Percentiles rank a stretch among this genome's conserved stretches.
These are phyloP conservation scores for Crossaster papposus DNA, from an alignment of 53 echinoderm and acorn worm species.

Conservation along the genomic window DNA sequence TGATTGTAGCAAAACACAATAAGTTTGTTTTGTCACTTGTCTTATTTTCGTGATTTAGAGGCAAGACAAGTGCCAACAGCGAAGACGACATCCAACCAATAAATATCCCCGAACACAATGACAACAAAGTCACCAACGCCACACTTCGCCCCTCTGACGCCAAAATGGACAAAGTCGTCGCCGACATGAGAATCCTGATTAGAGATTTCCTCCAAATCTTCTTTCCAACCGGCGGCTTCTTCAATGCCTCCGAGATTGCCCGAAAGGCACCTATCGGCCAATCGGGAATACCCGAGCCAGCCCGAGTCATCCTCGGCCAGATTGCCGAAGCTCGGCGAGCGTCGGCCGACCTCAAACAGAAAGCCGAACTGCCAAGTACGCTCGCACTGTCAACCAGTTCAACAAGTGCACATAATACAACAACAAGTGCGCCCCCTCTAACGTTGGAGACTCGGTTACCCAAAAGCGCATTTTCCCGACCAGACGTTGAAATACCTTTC, in stretches of 20 bases:
- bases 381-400: neutral
- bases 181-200: neutral
- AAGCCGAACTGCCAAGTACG: neutral
- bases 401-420: neutral
- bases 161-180: neutral
- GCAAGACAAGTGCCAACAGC: neutral
- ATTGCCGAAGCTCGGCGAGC: neutral
- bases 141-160: neutral
- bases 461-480: neutral
- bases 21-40: neutral
- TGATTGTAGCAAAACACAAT: neutral
- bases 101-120: neutral
- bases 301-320: neutral
- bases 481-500: constrained; percentile 20
- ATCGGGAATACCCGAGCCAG: constrained; percentile 1
- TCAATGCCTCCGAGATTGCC: constrained; percentile 30
- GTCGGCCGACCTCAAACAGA: neutral
- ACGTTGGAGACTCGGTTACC: neutral
- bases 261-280: neutral
- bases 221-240: neutral
- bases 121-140: neutral
- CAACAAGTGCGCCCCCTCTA: neutral
- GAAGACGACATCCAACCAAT: neutral
- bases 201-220: neutral
- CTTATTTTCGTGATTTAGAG: neutral